A percentile compares a stretch with the other conserved stretches of the same genome.
Evolutionary conservation across 2,113 vertebrate genomes (phyloP).

Genomic region (Cheirogaleus medius): DNA sequence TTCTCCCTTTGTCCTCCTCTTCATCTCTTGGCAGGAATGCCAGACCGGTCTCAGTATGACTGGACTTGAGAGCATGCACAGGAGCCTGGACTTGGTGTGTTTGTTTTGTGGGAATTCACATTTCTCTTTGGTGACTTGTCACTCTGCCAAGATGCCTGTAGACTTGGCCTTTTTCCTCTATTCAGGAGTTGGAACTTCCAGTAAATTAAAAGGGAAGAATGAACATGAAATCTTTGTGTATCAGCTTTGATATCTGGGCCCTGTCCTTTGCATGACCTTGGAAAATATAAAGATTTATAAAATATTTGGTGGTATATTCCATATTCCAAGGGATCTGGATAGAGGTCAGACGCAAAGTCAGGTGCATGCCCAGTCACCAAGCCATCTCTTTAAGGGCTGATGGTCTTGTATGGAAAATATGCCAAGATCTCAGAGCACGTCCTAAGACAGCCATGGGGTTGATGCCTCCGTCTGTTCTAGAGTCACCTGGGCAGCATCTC

Average conservation of each 20-base stretch:
- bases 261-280: conserved; percentile 46
- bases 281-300: background rate
- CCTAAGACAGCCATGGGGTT: background rate
- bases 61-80: background rate
- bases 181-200: conserved; percentile 64
- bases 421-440: background rate
- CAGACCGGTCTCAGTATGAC: background rate
- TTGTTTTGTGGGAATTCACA: conserved; percentile 57
- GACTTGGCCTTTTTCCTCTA: conserved; percentile 55
- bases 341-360: background rate
- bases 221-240: background rate
- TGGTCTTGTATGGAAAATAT: background rate
- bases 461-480: background rate
- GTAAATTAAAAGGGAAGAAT: conserved; percentile 70
- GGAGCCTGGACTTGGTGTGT: conserved; percentile 28
- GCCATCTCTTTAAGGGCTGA: background rate
- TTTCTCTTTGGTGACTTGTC: conserved; percentile 17
- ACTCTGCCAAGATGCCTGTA: conserved; percentile 50
- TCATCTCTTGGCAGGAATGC: background rate
- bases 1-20: background rate
- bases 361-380: background rate
- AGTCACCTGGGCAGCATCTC: background rate
- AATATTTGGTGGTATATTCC: background rate
- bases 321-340: background rate
- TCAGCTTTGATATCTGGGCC: conserved; percentile 5